phyloP scores from a whole-genome alignment of 2,113 vertebrate species.

The Alectura lathami region DNA sequence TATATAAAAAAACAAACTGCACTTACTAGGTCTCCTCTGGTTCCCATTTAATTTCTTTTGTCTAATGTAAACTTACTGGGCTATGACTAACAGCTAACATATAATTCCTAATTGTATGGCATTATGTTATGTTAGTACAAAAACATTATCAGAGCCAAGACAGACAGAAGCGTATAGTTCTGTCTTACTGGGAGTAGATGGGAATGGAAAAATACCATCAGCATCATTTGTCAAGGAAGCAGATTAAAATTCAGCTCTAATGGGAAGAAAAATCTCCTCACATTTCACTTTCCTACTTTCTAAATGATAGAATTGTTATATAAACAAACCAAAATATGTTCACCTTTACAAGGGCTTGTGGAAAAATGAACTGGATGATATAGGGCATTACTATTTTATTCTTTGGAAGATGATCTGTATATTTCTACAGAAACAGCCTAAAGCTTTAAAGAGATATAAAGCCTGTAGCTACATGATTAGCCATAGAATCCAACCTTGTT shows the following conservation, averaged over 20 bases:
- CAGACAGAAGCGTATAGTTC: conserved; percentile 53
- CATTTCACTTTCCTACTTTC: conserved; percentile 21
- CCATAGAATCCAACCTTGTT: not conserved
- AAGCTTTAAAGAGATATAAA: not conserved
- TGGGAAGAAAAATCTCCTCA: conserved; percentile 8
- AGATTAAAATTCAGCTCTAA: conserved; percentile 65
- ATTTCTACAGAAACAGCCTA: conserved; percentile 31
- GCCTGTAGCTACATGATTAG: conserved; percentile 4
- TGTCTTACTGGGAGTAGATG: conserved; percentile 56
- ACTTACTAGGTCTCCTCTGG: conserved; percentile 63
- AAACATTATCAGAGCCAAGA: conserved; percentile 70
- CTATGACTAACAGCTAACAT: conserved; percentile 76
- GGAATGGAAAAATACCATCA: conserved; percentile 64
- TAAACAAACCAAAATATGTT: conserved; percentile 40
- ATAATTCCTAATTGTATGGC: conserved; percentile 77
- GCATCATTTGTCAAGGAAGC: conserved; percentile 53
- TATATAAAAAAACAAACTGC: conserved; percentile 50
- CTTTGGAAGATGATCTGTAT: conserved; percentile 14
- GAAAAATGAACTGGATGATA: conserved; percentile 13
- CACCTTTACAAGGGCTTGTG: conserved; percentile 30
- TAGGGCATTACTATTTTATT: conserved; percentile 13
- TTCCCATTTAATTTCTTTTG: conserved; percentile 76
- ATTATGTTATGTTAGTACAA: conserved; percentile 73
- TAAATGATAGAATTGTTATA: not conserved
- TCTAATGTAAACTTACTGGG: conserved; percentile 78